Evolutionary conservation across 1,140 invertebrate genomes (phyloP).

Genomic region (Drosophila sproati): DNA sequence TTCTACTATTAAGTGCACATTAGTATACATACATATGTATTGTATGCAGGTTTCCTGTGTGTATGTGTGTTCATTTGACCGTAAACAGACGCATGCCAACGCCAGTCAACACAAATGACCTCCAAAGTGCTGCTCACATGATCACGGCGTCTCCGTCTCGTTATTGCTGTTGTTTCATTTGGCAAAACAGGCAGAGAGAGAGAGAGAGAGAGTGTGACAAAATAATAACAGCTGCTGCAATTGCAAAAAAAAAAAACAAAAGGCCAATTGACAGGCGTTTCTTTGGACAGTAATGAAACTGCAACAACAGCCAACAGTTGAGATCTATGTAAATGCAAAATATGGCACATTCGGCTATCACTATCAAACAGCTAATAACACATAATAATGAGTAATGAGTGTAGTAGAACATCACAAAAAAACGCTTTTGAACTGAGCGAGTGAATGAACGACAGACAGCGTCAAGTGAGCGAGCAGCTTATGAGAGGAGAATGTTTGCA

Average conservation of each 20-base stretch:
- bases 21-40: not conserved
- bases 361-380: conserved; percentile 9
- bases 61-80: not conserved
- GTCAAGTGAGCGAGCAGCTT: conserved; percentile 4
- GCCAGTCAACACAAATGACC: not conserved
- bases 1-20: too few species aligned
- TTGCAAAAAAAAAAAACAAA: not conserved
- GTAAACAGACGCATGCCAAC: conserved; percentile 2
- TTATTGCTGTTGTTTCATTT: conserved; percentile 10
- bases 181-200: not conserved
- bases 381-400: conserved; percentile 8
- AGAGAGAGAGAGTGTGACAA: conserved; percentile 9
- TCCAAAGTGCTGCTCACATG: conserved; percentile 6
- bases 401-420: not conserved
- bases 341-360: conserved; percentile 5
- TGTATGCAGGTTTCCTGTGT: not conserved
- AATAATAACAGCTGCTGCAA: conserved; percentile 26
- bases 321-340: conserved; percentile 8
- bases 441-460: conserved; percentile 9
- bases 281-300: conserved; percentile 16
- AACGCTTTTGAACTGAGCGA: conserved; percentile 32
- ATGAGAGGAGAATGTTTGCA: not conserved
- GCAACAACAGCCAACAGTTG: not conserved
- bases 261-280: conserved; percentile 20
- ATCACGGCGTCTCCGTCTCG: conserved; percentile 6